phyloP scores from a whole-genome alignment of 2,888 invertebrate genomes.

The Drosophila recens region DNA sequence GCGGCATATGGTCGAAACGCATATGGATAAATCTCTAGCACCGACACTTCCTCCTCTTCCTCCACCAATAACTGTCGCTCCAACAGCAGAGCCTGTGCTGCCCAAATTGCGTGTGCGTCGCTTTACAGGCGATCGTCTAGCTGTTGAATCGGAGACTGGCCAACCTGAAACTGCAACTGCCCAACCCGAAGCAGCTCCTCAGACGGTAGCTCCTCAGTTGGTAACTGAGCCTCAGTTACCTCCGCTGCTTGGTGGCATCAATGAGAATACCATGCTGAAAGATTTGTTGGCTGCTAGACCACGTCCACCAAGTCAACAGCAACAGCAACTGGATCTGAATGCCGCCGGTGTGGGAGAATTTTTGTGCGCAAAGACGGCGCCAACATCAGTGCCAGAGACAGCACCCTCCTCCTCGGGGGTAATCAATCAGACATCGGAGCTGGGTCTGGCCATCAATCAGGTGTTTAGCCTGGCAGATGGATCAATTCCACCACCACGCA shows the following conservation, averaged over 20 bases:
- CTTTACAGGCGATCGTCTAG: constrained; percentile 74
- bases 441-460: constrained; percentile 66
- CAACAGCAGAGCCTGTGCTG: constrained; percentile 10
- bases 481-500: background rate
- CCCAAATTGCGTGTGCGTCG: constrained; percentile 77
- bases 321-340: constrained; percentile 39
- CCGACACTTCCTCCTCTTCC: background rate
- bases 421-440: constrained; percentile 41
- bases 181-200: background rate
- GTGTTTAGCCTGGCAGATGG: constrained; percentile 48
- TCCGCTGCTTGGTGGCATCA: background rate
- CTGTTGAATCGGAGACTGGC: background rate
- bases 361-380: constrained; percentile 39
- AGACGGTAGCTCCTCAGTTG: background rate
- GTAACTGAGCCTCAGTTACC: background rate
- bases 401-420: background rate
- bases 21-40: constrained; percentile 39
- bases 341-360: constrained; percentile 44
- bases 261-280: constrained; percentile 39
- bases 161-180: background rate
- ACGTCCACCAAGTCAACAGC: constrained; percentile 50
- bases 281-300: constrained; percentile 51
- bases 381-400: constrained; percentile 1
- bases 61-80: background rate
- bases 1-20: constrained; percentile 74